Conservation (phyloP, 2,888 invertebrate species). For the Anthophora plumipes region DNA sequence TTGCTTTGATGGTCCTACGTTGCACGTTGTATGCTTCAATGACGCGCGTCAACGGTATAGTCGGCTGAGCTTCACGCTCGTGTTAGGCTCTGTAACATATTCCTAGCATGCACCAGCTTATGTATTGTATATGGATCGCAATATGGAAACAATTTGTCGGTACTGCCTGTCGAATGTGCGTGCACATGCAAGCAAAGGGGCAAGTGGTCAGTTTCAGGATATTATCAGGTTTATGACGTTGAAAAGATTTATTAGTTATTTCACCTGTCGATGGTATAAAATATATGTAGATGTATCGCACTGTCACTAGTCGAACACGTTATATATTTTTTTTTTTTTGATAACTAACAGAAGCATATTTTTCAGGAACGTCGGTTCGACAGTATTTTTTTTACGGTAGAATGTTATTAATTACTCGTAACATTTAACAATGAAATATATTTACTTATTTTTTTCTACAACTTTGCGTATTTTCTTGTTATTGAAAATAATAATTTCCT, state of each 20-base stretch:
- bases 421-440: too few relatives aligned
- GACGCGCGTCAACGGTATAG: conserved; percentile 53
- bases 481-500: too few relatives aligned
- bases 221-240: conserved; percentile 11
- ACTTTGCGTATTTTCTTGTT: too few relatives aligned
- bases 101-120: background rate
- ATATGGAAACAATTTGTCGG: conserved; percentile 51
- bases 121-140: conserved; percentile 16
- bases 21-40: conserved; percentile 43
- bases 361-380: too few relatives aligned
- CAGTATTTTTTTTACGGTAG: too few relatives aligned
- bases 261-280: background rate
- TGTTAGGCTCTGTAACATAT: conserved; percentile 31
- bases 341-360: too few relatives aligned
- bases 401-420: too few relatives aligned
- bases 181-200: background rate
- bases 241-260: background rate
- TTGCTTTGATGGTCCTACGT: conserved; percentile 54
- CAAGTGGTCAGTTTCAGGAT: conserved; percentile 1
- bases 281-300: too few relatives aligned
- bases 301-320: too few relatives aligned
- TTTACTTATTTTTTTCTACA: too few relatives aligned
- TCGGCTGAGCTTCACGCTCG: conserved; percentile 36
- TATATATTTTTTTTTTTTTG: too few relatives aligned
- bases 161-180: conserved; percentile 38